phyloP scores from a whole-genome alignment of 2,797 vertebrate genomes.

The Protosalanx chinensis region DNA sequence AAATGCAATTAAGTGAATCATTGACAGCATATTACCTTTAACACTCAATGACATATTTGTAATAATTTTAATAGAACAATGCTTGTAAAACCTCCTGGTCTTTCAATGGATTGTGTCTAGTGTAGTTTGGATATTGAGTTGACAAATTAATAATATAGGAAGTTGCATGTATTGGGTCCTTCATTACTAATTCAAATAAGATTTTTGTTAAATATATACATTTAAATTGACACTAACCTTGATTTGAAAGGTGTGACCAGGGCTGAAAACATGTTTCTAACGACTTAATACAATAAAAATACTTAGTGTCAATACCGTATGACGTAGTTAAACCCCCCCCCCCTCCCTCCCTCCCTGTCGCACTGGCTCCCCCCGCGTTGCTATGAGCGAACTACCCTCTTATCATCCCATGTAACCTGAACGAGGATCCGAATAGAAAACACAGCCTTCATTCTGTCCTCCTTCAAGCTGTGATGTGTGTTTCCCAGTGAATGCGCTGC shows the following conservation, averaged over 20 bases:
- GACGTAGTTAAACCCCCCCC: conserved; percentile 4
- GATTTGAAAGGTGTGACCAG: not conserved
- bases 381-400: not conserved
- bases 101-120: too few relatives aligned
- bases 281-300: not conserved
- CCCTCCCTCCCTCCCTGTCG: not conserved
- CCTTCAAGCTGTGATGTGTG: conserved; percentile 34
- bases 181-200: not conserved
- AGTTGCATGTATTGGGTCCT: not conserved
- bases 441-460: conserved; percentile 31
- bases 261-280: not conserved
- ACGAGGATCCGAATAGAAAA: conserved; percentile 39
- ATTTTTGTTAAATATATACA: not conserved
- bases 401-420: conserved; percentile 39
- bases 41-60: too few relatives aligned
- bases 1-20: too few relatives aligned
- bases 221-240: not conserved
- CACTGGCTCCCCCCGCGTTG: conserved; percentile 1
- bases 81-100: too few relatives aligned
- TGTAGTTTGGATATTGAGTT: not conserved
- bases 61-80: too few relatives aligned
- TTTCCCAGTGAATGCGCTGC: conserved; percentile 11
- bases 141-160: not conserved
- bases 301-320: not conserved
- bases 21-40: too few relatives aligned